Conservation (phyloP, 2,797 vertebrate genomes). For the Coluber constrictor region DNA sequence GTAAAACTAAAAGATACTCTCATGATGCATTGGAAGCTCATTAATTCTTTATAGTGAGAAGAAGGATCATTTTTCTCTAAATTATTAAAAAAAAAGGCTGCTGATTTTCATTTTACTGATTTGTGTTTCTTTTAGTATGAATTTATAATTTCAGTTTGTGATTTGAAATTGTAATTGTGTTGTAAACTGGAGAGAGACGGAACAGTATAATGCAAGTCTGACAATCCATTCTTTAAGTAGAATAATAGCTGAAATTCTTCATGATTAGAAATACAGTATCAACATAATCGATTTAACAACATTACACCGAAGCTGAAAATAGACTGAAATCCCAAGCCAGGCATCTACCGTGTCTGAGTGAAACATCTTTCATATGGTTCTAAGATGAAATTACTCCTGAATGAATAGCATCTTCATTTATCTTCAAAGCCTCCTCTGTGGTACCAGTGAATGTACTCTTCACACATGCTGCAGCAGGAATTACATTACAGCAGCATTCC, state of each 20-base stretch:
- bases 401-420: slow-evolving; percentile 99
- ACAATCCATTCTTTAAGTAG: slow-evolving; percentile 55
- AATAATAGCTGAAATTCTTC: slow-evolving; percentile 68
- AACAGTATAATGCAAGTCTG: slow-evolving; percentile 62
- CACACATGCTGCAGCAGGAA: slow-evolving; percentile 80
- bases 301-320: slow-evolving; percentile 67
- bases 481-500: slow-evolving; percentile 91
- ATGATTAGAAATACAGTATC: slow-evolving; percentile 70
- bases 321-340: slow-evolving; percentile 68
- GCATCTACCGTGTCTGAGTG: slow-evolving; percentile 66
- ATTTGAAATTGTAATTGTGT: slow-evolving; percentile 64
- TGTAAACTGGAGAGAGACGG: slow-evolving; percentile 55
- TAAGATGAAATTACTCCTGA: slow-evolving; percentile 96
- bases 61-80: neutral
- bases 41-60: neutral
- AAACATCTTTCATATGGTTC: slow-evolving; percentile 90
- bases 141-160: slow-evolving; percentile 56
- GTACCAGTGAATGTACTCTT: slow-evolving; percentile 88
- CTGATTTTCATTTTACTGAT: slow-evolving; percentile 41
- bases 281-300: slow-evolving; percentile 71
- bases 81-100: neutral
- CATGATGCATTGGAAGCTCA: neutral
- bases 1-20: neutral
- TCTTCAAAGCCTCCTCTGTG: slow-evolving; percentile 89
- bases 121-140: slow-evolving; percentile 46